Evolutionary conservation across 23 tunicate genomes (phyloP).

Genomic region (Ciona savignyi): DNA sequence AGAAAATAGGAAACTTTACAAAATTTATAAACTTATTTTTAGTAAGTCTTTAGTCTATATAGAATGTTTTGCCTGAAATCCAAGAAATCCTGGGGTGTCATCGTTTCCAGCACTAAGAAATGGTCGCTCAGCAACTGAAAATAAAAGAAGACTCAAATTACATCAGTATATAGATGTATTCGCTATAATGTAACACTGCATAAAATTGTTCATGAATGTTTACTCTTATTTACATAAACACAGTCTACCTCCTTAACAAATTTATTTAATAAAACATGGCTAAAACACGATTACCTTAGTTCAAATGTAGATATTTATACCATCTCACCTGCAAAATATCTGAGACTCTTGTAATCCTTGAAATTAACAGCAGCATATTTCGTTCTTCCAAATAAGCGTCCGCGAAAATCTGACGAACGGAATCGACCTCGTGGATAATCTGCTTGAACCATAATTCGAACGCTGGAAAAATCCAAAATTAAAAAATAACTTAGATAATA

Average conservation of each 20-base stretch:
- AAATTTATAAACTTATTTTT: background rate
- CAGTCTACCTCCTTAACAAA: background rate
- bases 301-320: too few relatives aligned
- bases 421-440: constrained; percentile 70
- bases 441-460: constrained; percentile 95
- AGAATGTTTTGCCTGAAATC: constrained; percentile 57
- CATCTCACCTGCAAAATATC: constrained; percentile 75
- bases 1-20: too few relatives aligned
- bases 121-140: constrained; percentile 52
- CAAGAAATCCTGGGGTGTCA: constrained; percentile 79
- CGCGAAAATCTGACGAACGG: constrained; percentile 37
- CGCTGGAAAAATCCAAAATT: constrained; percentile 33
- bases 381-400: constrained; percentile 74
- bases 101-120: constrained; percentile 69
- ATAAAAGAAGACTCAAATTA: too few relatives aligned
- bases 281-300: background rate
- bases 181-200: too few relatives aligned
- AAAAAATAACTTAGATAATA: too few relatives aligned
- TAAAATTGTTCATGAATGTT: background rate
- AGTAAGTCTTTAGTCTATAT: background rate
- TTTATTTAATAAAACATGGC: background rate
- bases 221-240: background rate
- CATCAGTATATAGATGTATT: too few relatives aligned
- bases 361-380: constrained; percentile 66
- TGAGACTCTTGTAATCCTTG: constrained; percentile 49